phyloP scores from a whole-genome alignment of 2,113 vertebrate genomes.

The Ibidorhyncha struthersii region DNA sequence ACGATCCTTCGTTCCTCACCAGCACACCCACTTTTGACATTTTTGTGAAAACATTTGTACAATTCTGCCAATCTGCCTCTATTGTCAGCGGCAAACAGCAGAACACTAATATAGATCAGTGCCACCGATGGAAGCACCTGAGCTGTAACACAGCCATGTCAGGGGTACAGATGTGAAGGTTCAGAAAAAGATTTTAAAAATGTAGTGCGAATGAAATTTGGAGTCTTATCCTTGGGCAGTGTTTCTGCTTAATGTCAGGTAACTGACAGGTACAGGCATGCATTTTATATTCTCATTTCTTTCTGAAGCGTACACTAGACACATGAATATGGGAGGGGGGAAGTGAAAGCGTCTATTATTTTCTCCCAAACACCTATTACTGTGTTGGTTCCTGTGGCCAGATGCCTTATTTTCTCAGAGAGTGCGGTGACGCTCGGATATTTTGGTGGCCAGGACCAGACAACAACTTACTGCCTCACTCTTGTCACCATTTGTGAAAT shows the following conservation, averaged over 20 bases:
- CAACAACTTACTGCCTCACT: neutral
- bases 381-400: neutral
- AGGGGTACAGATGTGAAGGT: neutral
- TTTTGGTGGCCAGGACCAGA: neutral
- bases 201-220: neutral
- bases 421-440: neutral
- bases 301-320: neutral
- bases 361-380: neutral
- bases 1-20: neutral
- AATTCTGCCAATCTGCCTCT: neutral
- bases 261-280: conserved; percentile 2
- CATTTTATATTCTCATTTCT: neutral
- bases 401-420: neutral
- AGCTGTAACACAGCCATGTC: neutral
- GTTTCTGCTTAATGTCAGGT: neutral
- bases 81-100: neutral
- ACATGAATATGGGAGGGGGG: neutral
- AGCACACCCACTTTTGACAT: neutral
- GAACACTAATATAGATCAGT: neutral
- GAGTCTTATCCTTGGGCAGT: neutral
- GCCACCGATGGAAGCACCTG: neutral
- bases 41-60: neutral
- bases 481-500: neutral
- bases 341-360: neutral
- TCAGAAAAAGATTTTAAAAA: neutral